Evolutionary conservation across 1,140 invertebrate genomes (phyloP), one percentile per base, ranked within the genome.

Genomic region (Pogonomyrmex barbatus): DNA sequence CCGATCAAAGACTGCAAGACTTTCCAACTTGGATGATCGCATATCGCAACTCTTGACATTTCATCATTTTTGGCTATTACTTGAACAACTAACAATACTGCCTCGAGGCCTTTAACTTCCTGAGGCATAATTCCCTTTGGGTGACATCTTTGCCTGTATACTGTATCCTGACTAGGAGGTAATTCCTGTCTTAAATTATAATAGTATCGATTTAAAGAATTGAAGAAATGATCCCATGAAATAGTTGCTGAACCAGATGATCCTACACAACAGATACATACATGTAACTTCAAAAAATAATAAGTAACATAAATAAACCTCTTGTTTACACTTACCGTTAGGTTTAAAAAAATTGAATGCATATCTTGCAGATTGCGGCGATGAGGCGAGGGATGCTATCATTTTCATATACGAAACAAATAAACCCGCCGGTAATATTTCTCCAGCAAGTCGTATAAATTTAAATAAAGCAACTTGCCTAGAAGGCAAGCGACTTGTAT

Each of bases 191-290:
- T 93, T 12, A 98, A 92, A 92, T 96, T 96, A 50, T 94, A 95
- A 90, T 97, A 97, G 90, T 98, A 99, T 87, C 97, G 96, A 78
- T 96, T 96, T 56, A 99, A 95, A 0, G 98, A 98, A 6, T 96
- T 96, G 90, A 99, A 98, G 92, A 99, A 98, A 92, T 98, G 98
- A 92, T 98, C 97, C 97, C 98, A 98, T 0, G 97, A 98, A 17
- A 98, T 94, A 4, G 96, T 96, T 62, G 94, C 95, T 36, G 95
- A 95, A 65, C 93, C 95, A 17, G 94, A 95, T 84, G 94, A 86
- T 24, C 95, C 94, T 94, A 52, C n/a, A 39, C 17, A 82, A 73
- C 14, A 88, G 24, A 79, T 8, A 65, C 47, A 82, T 62, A 24
- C 36, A 9, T 50, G 33, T 70, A 75, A 17, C n/a, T 75, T 60